These are phyloP conservation scores for Chaetodon trifasciatus DNA, from an alignment of 2,797 vertebrate species.

Conservation along the genomic window DNA sequence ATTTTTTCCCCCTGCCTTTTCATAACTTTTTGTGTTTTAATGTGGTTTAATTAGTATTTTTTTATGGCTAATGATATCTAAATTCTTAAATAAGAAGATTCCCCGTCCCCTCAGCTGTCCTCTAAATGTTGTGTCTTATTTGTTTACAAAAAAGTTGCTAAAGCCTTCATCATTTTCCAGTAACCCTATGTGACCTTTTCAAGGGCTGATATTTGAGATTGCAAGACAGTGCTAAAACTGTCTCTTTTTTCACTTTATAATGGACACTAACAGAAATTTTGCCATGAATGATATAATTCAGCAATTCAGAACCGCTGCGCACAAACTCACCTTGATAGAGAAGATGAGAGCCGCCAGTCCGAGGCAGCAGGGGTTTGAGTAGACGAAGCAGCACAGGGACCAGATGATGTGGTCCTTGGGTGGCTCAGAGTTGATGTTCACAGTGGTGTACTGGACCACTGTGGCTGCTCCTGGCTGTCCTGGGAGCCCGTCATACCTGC, in stretches of 20 bases:
- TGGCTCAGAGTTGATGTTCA: constrained; percentile 9
- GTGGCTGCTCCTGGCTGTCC: neutral
- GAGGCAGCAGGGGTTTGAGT: constrained; percentile 37
- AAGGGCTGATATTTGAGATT: neutral
- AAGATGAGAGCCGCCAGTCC: constrained; percentile 55
- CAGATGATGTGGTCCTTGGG: constrained; percentile 60
- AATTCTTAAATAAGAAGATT: neutral
- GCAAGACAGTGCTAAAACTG: neutral
- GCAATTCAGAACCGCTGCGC: neutral
- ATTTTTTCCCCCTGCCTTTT: neutral
- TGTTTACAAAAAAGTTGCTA: neutral
- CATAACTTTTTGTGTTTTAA: neutral
- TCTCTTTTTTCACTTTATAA: neutral
- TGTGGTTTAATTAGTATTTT: neutral
- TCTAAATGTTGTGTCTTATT: neutral
- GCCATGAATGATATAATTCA: neutral
- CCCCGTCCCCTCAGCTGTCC: neutral
- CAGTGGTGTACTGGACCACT: constrained; percentile 14
- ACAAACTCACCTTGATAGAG: constrained; percentile 63
- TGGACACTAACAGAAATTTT: neutral
- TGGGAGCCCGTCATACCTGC: fast-evolving
- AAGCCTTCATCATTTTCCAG: neutral
- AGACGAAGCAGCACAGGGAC: constrained; percentile 34
- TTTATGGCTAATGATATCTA: neutral
- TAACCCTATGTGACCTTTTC: neutral